phyloP scores from a whole-genome alignment of 2,797 vertebrate species.

The Liasis olivaceus region DNA sequence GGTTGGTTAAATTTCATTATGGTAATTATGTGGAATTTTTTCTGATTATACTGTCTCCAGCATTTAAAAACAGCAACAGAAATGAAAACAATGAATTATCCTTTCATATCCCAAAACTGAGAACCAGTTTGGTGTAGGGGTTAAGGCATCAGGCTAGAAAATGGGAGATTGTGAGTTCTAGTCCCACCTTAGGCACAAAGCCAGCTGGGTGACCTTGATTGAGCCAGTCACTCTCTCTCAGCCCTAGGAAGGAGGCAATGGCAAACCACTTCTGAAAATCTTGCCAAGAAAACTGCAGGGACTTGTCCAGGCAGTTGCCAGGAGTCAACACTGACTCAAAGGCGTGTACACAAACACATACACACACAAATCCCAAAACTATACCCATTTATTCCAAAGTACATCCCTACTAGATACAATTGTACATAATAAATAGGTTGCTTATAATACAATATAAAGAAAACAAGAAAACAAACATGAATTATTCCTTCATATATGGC shows the following conservation, averaged over 20 bases:
- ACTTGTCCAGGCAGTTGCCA: background rate
- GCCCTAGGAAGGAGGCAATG: background rate
- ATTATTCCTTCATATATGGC: background rate
- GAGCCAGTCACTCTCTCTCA: background rate
- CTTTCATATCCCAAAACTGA: background rate
- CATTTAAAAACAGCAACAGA: background rate
- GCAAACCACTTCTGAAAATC: background rate
- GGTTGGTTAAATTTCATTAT: slow-evolving; percentile 3
- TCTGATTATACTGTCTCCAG: slow-evolving; percentile 7
- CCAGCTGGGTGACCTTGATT: background rate
- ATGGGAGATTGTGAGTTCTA: background rate
- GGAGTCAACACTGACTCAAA: background rate
- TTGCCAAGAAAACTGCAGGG: background rate
- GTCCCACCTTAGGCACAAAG: background rate
- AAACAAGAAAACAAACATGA: background rate
- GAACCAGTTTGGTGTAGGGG: background rate
- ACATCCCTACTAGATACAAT: background rate
- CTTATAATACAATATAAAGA: background rate
- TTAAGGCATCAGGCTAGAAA: background rate
- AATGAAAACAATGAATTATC: background rate
- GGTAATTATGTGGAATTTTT: slow-evolving; percentile 1
- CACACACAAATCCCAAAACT: background rate
- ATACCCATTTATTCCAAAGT: background rate
- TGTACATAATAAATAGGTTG: background rate
- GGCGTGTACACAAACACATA: too few relatives aligned